Conservation (phyloP, 2,888 invertebrate species). For the Parnassius mnemosyne region DNA sequence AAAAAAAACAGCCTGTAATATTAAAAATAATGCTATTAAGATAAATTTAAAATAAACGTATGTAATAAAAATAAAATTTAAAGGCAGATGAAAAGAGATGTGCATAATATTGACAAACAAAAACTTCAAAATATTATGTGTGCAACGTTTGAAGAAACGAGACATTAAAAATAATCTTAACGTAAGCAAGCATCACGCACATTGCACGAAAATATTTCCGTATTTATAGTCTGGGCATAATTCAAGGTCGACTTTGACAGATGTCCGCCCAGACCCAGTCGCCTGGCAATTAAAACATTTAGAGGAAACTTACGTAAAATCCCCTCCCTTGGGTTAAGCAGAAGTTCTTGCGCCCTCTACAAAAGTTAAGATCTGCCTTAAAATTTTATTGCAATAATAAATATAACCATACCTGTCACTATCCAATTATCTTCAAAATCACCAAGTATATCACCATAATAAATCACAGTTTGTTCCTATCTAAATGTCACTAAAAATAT, state of each 20-base stretch:
- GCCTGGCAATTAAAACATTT: constrained; percentile 55
- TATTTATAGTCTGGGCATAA: constrained; percentile 69
- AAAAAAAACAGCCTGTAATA: background rate
- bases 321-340: constrained; percentile 40
- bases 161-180: constrained; percentile 25
- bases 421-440: constrained; percentile 66
- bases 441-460: constrained; percentile 76
- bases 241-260: constrained; percentile 75
- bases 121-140: constrained; percentile 41
- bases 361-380: constrained; percentile 43
- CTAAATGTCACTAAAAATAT: constrained; percentile 75
- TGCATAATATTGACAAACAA: constrained; percentile 18
- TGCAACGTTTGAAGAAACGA: constrained; percentile 13
- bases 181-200: constrained; percentile 32
- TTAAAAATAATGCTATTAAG: background rate
- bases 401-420: constrained; percentile 64
- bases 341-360: constrained; percentile 34
- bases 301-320: constrained; percentile 65
- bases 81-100: constrained; percentile 1
- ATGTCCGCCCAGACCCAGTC: constrained; percentile 51
- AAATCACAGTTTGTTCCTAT: constrained; percentile 79
- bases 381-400: constrained; percentile 44
- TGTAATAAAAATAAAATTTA: background rate
- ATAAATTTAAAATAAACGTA: background rate
- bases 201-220: constrained; percentile 72